A percentile compares a stretch with the other conserved stretches of the same genome.
Conservation (phyloP, 1,140 invertebrate species). For the Bombus balteatus region DNA sequence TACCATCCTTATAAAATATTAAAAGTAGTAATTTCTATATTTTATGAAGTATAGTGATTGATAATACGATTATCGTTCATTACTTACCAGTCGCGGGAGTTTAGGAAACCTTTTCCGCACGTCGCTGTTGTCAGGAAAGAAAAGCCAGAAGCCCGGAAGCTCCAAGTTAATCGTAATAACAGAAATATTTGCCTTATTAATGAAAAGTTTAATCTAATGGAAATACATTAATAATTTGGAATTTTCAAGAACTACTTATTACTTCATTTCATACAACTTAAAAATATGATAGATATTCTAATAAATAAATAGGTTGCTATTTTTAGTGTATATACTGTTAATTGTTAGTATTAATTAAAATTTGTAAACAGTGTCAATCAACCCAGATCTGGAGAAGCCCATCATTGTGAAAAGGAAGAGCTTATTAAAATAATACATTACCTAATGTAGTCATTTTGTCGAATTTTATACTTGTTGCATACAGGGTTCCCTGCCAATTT, state of each 20-base stretch:
- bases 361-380: neutral
- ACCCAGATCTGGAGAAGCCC: slow-evolving; percentile 4
- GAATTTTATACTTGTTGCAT: slow-evolving; percentile 89
- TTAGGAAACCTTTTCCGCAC: slow-evolving; percentile 93
- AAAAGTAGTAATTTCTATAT: slow-evolving; percentile 9
- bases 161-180: slow-evolving; percentile 74
- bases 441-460: slow-evolving; percentile 91
- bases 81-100: slow-evolving; percentile 90
- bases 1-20: slow-evolving; percentile 86
- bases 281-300: neutral
- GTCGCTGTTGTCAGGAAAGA: slow-evolving; percentile 87
- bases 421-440: slow-evolving; percentile 82
- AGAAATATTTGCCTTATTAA: slow-evolving; percentile 68
- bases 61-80: neutral
- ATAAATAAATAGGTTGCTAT: neutral
- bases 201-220: slow-evolving; percentile 17
- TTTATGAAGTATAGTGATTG: neutral
- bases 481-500: slow-evolving; percentile 92
- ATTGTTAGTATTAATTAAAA: neutral
- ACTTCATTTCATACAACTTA: neutral
- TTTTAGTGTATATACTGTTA: neutral
- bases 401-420: slow-evolving; percentile 32
- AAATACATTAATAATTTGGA: neutral
- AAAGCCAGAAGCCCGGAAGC: slow-evolving; percentile 76
- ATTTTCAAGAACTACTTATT: neutral